Conservation (phyloP, 2,113 vertebrate genomes). For the Tenebrosternarchus preto region DNA sequence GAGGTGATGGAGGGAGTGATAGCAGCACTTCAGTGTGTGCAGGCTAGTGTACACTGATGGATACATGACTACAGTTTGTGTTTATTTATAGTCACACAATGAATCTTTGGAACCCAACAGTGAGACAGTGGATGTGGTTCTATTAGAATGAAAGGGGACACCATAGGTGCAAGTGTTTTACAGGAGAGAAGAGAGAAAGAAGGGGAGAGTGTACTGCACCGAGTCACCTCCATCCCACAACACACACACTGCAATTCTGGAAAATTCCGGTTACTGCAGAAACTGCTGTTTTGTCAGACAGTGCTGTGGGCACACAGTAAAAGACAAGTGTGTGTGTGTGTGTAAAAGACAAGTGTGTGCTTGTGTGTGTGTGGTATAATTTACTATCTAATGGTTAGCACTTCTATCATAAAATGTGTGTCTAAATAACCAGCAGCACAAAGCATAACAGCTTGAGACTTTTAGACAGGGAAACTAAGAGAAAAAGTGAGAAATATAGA, state of each 20-base stretch:
- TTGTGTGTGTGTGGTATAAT: not conserved
- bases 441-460: not conserved
- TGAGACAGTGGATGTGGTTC: constrained; percentile 20
- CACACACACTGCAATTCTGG: constrained; percentile 39
- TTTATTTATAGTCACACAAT: constrained; percentile 1
- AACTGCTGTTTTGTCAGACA: not conserved
- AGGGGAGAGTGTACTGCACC: constrained; percentile 68
- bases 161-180: constrained; percentile 36
- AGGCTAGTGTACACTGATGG: too few species aligned
- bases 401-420: not conserved
- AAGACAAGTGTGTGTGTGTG: not conserved
- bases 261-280: constrained; percentile 43
- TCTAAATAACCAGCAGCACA: not conserved
- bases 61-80: constrained; percentile 1
- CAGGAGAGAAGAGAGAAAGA: constrained; percentile 57
- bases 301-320: too few species aligned
- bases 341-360: too few species aligned
- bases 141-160: constrained; percentile 34
- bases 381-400: not conserved
- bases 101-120: not conserved
- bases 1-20: too few species aligned
- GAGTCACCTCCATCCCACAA: constrained; percentile 18
- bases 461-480: not conserved
- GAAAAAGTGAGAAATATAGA: not conserved
- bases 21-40: too few species aligned